Evolutionary conservation across 1,140 invertebrate species (phyloP).

Genomic region (Meloidogyne floridensis): DNA sequence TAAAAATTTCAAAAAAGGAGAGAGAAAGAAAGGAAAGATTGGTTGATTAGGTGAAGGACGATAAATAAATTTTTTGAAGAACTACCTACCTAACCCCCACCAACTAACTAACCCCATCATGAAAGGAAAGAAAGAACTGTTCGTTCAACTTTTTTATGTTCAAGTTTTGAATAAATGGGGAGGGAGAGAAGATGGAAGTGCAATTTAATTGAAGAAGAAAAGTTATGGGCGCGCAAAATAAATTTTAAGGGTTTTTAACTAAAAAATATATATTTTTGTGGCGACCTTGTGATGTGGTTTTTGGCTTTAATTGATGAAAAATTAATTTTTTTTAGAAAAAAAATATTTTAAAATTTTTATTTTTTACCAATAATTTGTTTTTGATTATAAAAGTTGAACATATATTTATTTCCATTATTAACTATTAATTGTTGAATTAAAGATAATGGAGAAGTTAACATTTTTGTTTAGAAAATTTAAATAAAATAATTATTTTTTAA

Average conservation of each 20-base stretch:
- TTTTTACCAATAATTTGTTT: conserved; percentile 6
- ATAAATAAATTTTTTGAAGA: not conserved
- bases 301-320: conserved; percentile 7
- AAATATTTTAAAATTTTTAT: not conserved
- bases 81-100: too few species aligned
- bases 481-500: too few species aligned
- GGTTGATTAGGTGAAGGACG: not conserved
- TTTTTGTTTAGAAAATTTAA: not conserved
- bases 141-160: not conserved
- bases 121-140: not conserved
- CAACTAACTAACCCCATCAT: not conserved
- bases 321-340: not conserved
- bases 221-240: conserved; percentile 5
- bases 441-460: not conserved
- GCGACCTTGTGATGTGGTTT: conserved; percentile 8
- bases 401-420: conserved; percentile 1
- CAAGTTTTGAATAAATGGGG: not conserved
- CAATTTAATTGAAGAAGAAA: not conserved
- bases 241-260: conserved; percentile 1
- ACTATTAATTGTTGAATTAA: conserved; percentile 2
- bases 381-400: conserved; percentile 10
- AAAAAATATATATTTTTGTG: not conserved
- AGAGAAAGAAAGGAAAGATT: not conserved
- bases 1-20: not conserved
- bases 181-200: not conserved